phyloP scores from a whole-genome alignment of 2,113 vertebrate species.

The Etheostoma cragini region DNA sequence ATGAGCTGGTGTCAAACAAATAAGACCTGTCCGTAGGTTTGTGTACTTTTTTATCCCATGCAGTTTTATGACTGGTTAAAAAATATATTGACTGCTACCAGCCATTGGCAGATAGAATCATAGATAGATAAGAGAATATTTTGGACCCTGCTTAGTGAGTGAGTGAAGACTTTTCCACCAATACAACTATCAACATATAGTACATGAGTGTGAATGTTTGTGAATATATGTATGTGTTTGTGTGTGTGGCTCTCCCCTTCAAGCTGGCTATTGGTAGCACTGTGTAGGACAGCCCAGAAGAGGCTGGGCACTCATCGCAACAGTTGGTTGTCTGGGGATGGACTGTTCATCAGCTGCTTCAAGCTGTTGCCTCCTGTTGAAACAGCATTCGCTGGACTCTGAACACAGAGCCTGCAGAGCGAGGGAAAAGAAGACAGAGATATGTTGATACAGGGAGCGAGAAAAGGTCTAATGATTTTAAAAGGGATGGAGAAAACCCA shows the following conservation, averaged over 20 bases:
- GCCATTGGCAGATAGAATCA: no score
- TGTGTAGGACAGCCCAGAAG: constrained; percentile 10
- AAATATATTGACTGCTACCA: no score
- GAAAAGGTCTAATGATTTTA: not conserved
- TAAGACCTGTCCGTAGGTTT: no score
- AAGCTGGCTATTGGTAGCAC: constrained; percentile 14
- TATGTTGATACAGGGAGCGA: not conserved
- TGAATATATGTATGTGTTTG: constrained; percentile 4
- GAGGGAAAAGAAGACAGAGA: not conserved
- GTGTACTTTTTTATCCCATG: no score
- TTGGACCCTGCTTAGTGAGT: no score
- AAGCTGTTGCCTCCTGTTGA: constrained; percentile 47
- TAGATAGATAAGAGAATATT: no score
- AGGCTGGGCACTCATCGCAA: constrained; percentile 17
- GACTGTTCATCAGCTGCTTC: constrained; percentile 41
- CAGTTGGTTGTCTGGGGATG: constrained; percentile 39
- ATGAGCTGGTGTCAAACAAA: no score
- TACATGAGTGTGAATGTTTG: constrained; percentile 6
- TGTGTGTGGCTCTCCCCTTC: not conserved
- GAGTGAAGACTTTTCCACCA: no score
- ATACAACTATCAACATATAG: not conserved
- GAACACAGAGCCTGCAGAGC: constrained; percentile 16
- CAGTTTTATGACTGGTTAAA: no score
- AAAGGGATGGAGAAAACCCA: not conserved
- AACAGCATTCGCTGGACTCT: constrained; percentile 14